These are phyloP conservation scores for Tachina lurida DNA, from an alignment of 2,888 invertebrate species.

Conservation along the genomic window DNA sequence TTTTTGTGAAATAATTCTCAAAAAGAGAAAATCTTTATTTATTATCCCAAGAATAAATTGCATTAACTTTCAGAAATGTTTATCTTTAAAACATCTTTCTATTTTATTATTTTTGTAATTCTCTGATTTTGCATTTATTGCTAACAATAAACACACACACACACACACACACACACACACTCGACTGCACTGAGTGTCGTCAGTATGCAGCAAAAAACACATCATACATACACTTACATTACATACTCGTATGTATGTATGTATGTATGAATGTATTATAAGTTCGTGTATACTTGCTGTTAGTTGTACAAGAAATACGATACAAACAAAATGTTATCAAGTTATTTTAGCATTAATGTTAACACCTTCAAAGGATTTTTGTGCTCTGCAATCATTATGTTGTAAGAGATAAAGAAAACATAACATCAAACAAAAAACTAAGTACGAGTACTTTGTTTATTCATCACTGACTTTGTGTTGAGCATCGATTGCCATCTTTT, in stretches of 20 bases:
- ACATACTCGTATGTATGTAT: too few species aligned
- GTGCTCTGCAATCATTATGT: slow-evolving; percentile 56
- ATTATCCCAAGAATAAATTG: too few species aligned
- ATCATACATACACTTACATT: background rate
- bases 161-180: slow-evolving; percentile 55
- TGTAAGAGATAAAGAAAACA: slow-evolving; percentile 17
- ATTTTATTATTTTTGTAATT: background rate
- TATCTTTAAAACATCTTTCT: background rate
- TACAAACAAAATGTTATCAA: slow-evolving; percentile 59
- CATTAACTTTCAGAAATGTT: background rate
- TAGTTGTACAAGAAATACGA: slow-evolving; percentile 4
- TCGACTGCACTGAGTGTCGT: slow-evolving; percentile 38
- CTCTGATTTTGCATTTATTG: slow-evolving; percentile 36
- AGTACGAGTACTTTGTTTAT: slow-evolving; percentile 11
- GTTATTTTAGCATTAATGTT: slow-evolving; percentile 65
- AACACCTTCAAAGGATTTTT: slow-evolving; percentile 67
- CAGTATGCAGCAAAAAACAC: background rate
- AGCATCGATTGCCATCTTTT: slow-evolving; percentile 53
- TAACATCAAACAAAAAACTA: slow-evolving; percentile 35
- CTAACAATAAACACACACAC: slow-evolving; percentile 58
- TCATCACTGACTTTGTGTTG: slow-evolving; percentile 39
- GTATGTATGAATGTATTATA: too few species aligned
- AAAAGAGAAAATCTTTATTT: too few species aligned
- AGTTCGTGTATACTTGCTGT: background rate
- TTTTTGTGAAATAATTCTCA: too few species aligned